phyloP scores from a whole-genome alignment of 2,797 vertebrate genomes.

The Mustela erminea region DNA sequence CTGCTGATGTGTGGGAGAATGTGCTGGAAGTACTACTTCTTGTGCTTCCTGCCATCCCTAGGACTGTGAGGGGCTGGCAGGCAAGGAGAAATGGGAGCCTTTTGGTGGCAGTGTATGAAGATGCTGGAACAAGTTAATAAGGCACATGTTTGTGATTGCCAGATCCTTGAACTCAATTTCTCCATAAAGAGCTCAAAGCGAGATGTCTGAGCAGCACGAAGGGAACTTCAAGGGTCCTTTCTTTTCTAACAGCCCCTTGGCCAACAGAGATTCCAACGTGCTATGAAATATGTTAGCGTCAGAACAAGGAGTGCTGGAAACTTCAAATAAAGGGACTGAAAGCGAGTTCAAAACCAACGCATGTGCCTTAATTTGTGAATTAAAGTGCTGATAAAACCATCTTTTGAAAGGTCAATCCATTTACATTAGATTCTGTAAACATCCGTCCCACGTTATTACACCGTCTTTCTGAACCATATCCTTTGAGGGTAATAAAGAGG shows the following conservation, averaged over 20 bases:
- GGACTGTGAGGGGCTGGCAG: background rate
- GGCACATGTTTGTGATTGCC: constrained; percentile 61
- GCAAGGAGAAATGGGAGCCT: background rate
- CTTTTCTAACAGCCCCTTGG: constrained; percentile 64
- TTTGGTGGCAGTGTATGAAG: background rate
- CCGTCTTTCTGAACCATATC: background rate
- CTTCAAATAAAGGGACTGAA: constrained; percentile 71
- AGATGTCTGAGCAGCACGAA: constrained; percentile 44
- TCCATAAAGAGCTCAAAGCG: constrained; percentile 62
- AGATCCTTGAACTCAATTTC: constrained; percentile 40
- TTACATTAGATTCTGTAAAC: constrained; percentile 14
- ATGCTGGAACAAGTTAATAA: constrained; percentile 48
- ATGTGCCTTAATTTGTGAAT: constrained; percentile 65
- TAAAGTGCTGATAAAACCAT: constrained; percentile 51
- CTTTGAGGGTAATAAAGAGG: background rate
- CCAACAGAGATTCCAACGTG: constrained; percentile 34
- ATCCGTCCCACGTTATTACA: background rate
- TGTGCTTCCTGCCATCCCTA: background rate
- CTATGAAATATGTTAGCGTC: constrained; percentile 60
- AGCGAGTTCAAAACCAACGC: constrained; percentile 18
- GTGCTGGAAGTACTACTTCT: background rate
- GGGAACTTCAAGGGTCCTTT: constrained; percentile 61
- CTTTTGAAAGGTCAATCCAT: constrained; percentile 54
- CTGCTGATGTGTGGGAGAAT: background rate
- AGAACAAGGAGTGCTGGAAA: constrained; percentile 30